Conservation (phyloP, 1,140 invertebrate genomes). For the Parasteatoda tepidariorum region DNA sequence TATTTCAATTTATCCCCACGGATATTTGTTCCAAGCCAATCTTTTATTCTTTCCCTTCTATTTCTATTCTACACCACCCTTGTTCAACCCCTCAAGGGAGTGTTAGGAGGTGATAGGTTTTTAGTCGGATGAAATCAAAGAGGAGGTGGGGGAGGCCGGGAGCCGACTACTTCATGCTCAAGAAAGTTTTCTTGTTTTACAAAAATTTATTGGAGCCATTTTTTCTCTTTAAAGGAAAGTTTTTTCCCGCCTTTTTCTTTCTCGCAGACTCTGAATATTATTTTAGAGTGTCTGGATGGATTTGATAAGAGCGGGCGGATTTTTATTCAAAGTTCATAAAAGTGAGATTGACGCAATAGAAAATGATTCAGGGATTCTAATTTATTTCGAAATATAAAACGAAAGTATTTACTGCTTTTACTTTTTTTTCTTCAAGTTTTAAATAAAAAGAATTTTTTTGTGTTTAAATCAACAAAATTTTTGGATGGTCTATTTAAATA, state of each 20-base stretch:
- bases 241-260: background rate
- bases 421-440: no score
- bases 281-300: background rate
- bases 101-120: slow-evolving; percentile 30
- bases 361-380: no score
- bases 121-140: slow-evolving; percentile 40
- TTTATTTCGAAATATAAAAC: no score
- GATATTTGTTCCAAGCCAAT: slow-evolving; percentile 27
- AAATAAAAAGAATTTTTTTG: no score
- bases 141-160: slow-evolving; percentile 8
- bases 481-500: no score
- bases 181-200: slow-evolving; percentile 38
- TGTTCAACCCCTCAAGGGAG: background rate
- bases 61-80: no score
- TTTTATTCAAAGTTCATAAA: no score
- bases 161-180: slow-evolving; percentile 1
- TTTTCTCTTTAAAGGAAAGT: no score
- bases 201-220: slow-evolving; percentile 18
- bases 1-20: slow-evolving; percentile 44
- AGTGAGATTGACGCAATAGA: no score
- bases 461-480: no score
- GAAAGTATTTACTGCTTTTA: no score
- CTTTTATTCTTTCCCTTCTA: background rate
- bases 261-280: background rate
- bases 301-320: background rate